Evolutionary conservation across 2,113 vertebrate genomes (phyloP).

Genomic region (Morone saxatilis): DNA sequence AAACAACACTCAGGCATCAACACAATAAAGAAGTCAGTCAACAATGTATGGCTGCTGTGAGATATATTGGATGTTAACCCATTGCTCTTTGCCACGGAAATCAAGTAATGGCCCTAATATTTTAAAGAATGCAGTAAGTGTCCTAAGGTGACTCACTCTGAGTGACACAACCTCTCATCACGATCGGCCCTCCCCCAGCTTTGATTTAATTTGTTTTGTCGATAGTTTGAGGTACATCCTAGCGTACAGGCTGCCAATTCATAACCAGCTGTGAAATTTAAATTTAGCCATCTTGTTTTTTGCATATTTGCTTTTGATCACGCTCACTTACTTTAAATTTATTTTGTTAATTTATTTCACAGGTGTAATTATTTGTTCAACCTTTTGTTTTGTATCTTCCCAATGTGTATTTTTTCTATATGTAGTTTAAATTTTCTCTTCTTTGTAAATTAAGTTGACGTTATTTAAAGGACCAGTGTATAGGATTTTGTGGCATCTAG

Average conservation of each 20-base stretch:
- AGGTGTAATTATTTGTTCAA: not conserved
- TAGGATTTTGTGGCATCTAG: no score
- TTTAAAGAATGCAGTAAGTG: not conserved
- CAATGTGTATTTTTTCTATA: not conserved
- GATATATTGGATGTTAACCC: slow-evolving; percentile 19
- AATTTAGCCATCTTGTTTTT: not conserved
- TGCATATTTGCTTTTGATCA: not conserved
- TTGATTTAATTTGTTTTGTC: not conserved
- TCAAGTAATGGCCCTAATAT: not conserved
- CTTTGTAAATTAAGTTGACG: no score
- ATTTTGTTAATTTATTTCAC: not conserved
- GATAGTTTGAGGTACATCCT: not conserved
- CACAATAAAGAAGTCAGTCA: slow-evolving; percentile 41
- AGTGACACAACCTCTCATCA: no score
- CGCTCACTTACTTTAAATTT: not conserved
- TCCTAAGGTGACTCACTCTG: not conserved
- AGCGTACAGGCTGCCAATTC: no score
- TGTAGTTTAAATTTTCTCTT: no score
- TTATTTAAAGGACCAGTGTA: no score
- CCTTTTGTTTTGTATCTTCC: not conserved
- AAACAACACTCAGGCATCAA: slow-evolving; percentile 12
- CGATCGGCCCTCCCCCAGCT: not conserved
- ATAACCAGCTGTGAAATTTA: no score
- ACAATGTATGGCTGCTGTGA: slow-evolving; percentile 1
- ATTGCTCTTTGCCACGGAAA: slow-evolving; percentile 24